Base-by-base conservation (phyloP, 2,888 invertebrate species). In the Heliconius hortense region DNA sequence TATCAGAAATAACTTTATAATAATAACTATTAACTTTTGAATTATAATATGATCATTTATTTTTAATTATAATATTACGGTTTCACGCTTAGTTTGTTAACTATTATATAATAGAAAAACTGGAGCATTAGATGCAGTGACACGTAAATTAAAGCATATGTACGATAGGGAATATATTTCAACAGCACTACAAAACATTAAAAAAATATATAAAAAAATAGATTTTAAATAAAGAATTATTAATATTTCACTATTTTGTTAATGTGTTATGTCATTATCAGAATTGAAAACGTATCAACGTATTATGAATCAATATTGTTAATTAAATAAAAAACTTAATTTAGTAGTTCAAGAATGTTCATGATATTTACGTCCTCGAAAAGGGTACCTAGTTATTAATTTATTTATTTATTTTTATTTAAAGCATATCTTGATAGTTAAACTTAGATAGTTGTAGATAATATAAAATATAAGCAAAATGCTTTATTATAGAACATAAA, bases 101-200 rank as follows among this genome's bases (percentile, higher is more conserved):
- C 7, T 43, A 71, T 64, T 43, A 59, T 70, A 56, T 75, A 53
- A 24, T 66, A 74, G 35, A 69, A 53, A 39, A 70, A 70, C 74
- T 75, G 43, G 74, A 64, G 64, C 74, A 64, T 71, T 75, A 70
- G 18, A 71, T 71, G 43, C 74, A 75, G 62, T 75, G 74, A 66
- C 74, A 75, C 64, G 56, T 35, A 26, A 59, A 75, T 56, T 56
- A 43, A 70, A 62, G 74, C 62, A 59, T 39, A 71, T 69, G 39
- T 59, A 43, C 70, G 39, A 64, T 28, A 75, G 53, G 64, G 56
- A 71, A 24, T 74, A 60, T 71, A 60, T 64, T 53, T 35, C 26
- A 75, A 66, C 70, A 24, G 13, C 28, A 75, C 39, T 39, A 71
- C 28, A 31, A 21, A 28, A 68, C 8, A 68, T 48, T 15, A 10